Conservation (phyloP, 2,888 invertebrate species). For the Hypomecis punctinalis region DNA sequence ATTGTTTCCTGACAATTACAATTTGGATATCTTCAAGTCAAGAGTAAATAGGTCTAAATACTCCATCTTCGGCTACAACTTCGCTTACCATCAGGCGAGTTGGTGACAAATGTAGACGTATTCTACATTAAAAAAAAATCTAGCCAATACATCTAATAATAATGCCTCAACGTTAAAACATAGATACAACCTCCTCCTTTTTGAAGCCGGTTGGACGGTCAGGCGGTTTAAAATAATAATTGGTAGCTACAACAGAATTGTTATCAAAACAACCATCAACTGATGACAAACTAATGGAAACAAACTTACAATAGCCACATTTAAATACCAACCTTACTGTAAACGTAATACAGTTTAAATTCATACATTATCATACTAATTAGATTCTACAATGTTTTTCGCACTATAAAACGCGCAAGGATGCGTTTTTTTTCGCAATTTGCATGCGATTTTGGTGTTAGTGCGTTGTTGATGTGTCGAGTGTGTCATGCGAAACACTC, state of each 20-base stretch:
- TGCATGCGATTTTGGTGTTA: constrained; percentile 43
- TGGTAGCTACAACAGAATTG: background rate
- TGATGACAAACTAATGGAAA: constrained; percentile 8
- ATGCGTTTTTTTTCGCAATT: constrained; percentile 45
- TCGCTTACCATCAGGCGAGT: too few relatives aligned
- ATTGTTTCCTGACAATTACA: too few relatives aligned
- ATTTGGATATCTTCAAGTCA: too few relatives aligned
- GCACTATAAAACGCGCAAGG: constrained; percentile 39
- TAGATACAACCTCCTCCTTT: too few relatives aligned
- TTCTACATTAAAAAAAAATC: too few relatives aligned
- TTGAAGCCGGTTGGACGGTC: too few relatives aligned
- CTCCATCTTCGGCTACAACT: too few relatives aligned
- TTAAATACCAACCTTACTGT: constrained; percentile 1
- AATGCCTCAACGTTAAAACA: too few relatives aligned
- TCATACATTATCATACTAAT: background rate
- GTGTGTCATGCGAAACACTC: constrained; percentile 3
- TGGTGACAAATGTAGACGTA: too few relatives aligned
- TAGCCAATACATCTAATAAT: too few relatives aligned
- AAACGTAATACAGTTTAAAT: background rate
- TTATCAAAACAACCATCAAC: background rate
- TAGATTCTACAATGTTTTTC: constrained; percentile 17
- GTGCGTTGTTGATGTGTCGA: constrained; percentile 43
- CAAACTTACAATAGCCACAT: background rate
- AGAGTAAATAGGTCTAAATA: too few relatives aligned
- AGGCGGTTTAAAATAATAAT: background rate